phyloP scores from a whole-genome alignment of 2,888 invertebrate genomes.

The Alcis repandata region DNA sequence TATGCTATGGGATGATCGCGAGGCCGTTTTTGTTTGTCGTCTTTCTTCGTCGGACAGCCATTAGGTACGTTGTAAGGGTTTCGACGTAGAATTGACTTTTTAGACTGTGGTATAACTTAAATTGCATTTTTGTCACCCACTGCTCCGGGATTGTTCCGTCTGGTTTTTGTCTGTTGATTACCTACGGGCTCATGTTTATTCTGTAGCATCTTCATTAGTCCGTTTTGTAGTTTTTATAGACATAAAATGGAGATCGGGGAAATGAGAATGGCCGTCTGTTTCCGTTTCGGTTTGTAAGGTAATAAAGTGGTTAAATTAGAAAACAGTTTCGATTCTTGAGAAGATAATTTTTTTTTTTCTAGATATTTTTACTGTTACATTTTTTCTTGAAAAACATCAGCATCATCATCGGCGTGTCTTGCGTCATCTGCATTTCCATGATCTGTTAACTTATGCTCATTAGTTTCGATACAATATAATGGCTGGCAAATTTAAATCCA shows the following conservation, averaged over 20 bases:
- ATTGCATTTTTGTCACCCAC: conserved; percentile 85
- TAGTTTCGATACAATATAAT: no score
- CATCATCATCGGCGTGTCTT: no score
- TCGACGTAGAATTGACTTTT: conserved; percentile 74
- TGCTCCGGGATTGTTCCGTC: conserved; percentile 61
- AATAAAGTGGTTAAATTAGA: conserved; percentile 41
- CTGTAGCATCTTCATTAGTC: conserved; percentile 78
- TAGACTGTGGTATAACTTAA: conserved; percentile 74
- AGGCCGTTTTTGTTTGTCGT: conserved; percentile 66
- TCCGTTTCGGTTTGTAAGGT: conserved; percentile 52
- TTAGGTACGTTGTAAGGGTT: conserved; percentile 61
- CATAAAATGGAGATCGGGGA: conserved; percentile 47
- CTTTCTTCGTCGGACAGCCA: conserved; percentile 50
- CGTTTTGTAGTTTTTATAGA: conserved; percentile 53
- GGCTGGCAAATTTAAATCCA: no score
- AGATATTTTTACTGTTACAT: no score
- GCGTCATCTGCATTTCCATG: no score
- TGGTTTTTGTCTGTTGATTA: conserved; percentile 71
- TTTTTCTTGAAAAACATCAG: no score
- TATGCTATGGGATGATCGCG: conserved; percentile 75
- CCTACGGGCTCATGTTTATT: conserved; percentile 70
- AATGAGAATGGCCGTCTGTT: conserved; percentile 59
- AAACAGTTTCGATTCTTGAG: conserved; percentile 1
- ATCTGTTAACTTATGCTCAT: no score
- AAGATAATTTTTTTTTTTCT: no score